phyloP scores from a whole-genome alignment of 2,113 vertebrate species.

The Sinocyclocheilus maitianheensis region DNA sequence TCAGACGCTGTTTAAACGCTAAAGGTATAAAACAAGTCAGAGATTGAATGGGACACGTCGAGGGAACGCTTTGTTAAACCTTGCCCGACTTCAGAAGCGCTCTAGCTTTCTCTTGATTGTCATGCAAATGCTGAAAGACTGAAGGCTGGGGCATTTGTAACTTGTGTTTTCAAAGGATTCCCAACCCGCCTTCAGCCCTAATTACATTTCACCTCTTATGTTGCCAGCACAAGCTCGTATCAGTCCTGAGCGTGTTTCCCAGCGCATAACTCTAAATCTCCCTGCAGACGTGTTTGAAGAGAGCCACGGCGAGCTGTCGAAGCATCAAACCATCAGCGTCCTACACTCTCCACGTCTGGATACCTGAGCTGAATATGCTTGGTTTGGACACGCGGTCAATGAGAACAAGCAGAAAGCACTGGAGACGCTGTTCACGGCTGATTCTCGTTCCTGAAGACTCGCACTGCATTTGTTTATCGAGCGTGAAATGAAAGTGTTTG shows the following conservation, averaged over 20 bases:
- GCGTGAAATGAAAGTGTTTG: background rate
- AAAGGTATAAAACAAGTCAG: slow-evolving; percentile 36
- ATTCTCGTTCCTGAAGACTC: background rate
- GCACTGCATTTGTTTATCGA: background rate
- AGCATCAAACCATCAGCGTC: background rate
- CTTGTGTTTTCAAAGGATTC: background rate
- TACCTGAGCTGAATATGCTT: too few species aligned
- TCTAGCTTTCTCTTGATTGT: background rate
- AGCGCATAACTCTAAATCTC: background rate
- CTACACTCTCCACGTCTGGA: background rate
- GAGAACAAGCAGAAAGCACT: background rate
- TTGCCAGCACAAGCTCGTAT: background rate
- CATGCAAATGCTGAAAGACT: background rate
- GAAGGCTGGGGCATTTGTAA: background rate
- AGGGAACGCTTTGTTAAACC: background rate
- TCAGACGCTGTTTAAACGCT: slow-evolving; percentile 57
- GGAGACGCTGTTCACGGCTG: background rate
- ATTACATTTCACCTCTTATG: slow-evolving; percentile 38
- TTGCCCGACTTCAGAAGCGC: background rate
- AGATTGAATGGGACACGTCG: background rate
- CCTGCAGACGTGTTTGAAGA: background rate
- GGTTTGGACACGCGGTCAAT: background rate
- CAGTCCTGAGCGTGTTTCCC: slow-evolving; percentile 6
- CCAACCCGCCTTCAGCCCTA: background rate
- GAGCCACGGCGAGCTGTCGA: background rate